A percentile compares a stretch with the other conserved stretches of the same genome.
These are phyloP conservation scores for Pilophorus perplexus DNA, from an alignment of 2,888 invertebrate genomes.

Conservation along the genomic window DNA sequence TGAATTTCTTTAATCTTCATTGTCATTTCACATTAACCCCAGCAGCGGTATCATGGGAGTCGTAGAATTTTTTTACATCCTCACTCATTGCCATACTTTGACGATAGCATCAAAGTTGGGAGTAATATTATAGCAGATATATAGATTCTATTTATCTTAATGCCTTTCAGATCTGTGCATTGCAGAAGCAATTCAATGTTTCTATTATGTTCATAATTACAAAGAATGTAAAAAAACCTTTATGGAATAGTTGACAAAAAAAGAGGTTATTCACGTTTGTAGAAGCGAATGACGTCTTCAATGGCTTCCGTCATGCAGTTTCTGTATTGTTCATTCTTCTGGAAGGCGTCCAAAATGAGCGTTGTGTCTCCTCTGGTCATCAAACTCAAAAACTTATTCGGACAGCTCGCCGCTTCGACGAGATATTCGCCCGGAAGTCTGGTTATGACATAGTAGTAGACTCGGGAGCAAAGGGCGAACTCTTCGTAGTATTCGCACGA, in stretches of 20 bases:
- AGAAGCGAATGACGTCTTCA: conserved; percentile 31
- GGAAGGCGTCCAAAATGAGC: conserved; percentile 24
- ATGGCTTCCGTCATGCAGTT: conserved; percentile 18
- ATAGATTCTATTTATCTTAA: too few species aligned
- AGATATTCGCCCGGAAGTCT: conserved; percentile 36
- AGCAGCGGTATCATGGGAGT: too few species aligned
- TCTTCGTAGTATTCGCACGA: conserved; percentile 39
- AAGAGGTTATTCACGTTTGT: conserved; percentile 19
- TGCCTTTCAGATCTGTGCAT: too few species aligned
- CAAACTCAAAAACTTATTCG: conserved; percentile 32
- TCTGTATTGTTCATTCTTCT: conserved; percentile 25
- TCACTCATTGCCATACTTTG: too few species aligned
- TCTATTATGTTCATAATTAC: too few species aligned
- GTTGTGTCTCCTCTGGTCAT: conserved; percentile 29
- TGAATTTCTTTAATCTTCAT: too few species aligned
- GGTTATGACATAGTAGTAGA: conserved; percentile 41
- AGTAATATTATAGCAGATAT: too few species aligned
- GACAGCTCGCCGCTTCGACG: conserved; percentile 3
- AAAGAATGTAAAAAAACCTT: background rate
- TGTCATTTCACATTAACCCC: too few species aligned
- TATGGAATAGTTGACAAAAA: background rate
- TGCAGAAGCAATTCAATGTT: too few species aligned
- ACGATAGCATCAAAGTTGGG: too few species aligned
- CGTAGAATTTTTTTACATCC: too few species aligned
- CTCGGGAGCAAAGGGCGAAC: conserved; percentile 26